Evolutionary conservation across 2,797 vertebrate genomes (phyloP).

Genomic region (Macrochelys suwanniensis): DNA sequence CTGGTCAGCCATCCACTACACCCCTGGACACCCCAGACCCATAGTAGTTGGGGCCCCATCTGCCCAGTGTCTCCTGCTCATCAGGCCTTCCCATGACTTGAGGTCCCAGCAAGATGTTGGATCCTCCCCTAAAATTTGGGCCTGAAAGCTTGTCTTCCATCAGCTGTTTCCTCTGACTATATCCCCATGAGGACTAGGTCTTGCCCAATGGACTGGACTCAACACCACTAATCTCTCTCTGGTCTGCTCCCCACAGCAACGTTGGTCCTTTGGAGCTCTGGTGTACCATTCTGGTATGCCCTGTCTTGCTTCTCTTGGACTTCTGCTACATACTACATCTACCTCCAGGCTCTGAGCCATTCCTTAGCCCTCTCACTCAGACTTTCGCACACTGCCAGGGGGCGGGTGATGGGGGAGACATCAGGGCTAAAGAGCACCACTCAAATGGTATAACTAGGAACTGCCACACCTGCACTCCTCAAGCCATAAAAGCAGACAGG

Average conservation of each 20-base stretch:
- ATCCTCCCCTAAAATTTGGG: not conserved
- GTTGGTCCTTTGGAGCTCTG: not conserved
- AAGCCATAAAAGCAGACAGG: not conserved
- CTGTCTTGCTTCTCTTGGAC: not conserved
- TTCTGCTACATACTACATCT: not conserved
- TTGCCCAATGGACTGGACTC: not conserved
- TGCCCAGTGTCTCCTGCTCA: not conserved
- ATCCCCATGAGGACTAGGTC: not conserved
- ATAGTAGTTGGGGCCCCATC: not conserved
- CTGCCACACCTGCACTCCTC: not conserved
- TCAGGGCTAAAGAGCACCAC: not conserved
- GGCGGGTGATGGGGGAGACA: not conserved
- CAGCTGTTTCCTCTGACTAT: not conserved
- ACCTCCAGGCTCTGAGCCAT: too few relatives aligned
- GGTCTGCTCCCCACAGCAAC: not conserved
- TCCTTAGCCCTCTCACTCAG: not conserved
- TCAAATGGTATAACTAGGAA: not conserved
- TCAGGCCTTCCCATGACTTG: not conserved
- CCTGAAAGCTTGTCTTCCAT: not conserved
- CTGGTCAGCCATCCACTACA: not conserved
- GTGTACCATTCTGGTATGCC: not conserved
- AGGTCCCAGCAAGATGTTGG: not conserved
- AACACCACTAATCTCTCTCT: not conserved
- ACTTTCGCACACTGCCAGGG: not conserved
- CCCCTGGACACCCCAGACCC: too few relatives aligned